Percentiles rank a stretch among this genome's conserved stretches.
phyloP scores from a whole-genome alignment of 1,140 invertebrate species.

The Drosophila subobscura region DNA sequence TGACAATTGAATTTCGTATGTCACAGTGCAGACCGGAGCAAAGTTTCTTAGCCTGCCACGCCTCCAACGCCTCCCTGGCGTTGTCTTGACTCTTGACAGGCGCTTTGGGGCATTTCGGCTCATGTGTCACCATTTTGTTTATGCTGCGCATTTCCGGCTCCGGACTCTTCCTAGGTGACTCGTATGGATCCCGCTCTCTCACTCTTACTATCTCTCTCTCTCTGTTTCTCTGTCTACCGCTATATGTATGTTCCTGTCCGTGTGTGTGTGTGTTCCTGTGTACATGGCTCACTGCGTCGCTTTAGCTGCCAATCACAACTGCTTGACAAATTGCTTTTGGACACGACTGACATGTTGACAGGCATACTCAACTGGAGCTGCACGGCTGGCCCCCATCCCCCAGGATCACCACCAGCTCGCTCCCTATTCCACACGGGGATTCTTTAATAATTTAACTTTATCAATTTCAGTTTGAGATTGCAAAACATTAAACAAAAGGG shows the following conservation, averaged over 20 bases:
- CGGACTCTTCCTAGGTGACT: slow-evolving; percentile 19
- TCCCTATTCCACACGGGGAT: too few species aligned
- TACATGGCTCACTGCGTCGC: slow-evolving; percentile 54
- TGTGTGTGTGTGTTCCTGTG: slow-evolving; percentile 27
- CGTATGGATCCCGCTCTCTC: neutral
- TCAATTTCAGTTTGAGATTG: too few species aligned
- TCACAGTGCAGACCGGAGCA: neutral
- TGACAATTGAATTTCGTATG: slow-evolving; percentile 41
- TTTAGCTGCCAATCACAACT: slow-evolving; percentile 79
- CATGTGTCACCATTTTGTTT: slow-evolving; percentile 61
- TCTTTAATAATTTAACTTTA: too few species aligned
- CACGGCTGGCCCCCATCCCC: slow-evolving; percentile 4
- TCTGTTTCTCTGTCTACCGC: slow-evolving; percentile 4
- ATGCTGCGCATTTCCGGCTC: slow-evolving; percentile 57
- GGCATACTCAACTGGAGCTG: slow-evolving; percentile 41
- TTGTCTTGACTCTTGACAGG: slow-evolving; percentile 41
- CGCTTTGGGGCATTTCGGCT: slow-evolving; percentile 33
- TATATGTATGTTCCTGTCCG: slow-evolving; percentile 18
- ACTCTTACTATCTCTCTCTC: neutral
- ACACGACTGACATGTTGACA: slow-evolving; percentile 71
- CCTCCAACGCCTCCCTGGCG: neutral
- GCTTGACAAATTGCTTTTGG: slow-evolving; percentile 81
- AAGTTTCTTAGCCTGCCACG: neutral
- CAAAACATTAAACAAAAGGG: too few species aligned
- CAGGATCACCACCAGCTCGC: too few species aligned